phyloP scores from a whole-genome alignment of 2,113 vertebrate species.

The Lycaon pictus region DNA sequence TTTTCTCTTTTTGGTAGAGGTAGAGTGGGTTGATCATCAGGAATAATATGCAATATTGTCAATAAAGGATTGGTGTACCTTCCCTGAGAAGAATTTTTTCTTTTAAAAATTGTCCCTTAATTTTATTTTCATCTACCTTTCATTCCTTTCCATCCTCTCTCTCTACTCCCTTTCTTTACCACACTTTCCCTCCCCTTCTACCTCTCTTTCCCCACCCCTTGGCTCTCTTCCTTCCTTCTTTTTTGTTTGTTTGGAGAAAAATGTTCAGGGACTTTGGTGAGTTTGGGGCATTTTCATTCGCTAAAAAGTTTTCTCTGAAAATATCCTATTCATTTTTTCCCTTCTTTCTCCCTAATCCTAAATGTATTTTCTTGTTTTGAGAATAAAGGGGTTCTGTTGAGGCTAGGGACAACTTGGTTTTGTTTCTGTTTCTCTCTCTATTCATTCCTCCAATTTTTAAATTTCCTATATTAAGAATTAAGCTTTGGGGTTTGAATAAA shows the following conservation, averaged over 20 bases:
- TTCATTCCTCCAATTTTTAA: not conserved
- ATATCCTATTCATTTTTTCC: not conserved
- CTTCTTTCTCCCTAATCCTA: not conserved
- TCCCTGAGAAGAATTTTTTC: not conserved
- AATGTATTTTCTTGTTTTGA: slow-evolving; percentile 29
- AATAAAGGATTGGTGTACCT: not conserved
- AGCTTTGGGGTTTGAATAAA: slow-evolving; percentile 33
- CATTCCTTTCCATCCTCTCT: not conserved
- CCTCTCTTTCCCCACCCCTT: not conserved
- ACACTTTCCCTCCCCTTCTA: no score
- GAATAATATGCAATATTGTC: slow-evolving; percentile 25
- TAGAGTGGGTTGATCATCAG: not conserved
- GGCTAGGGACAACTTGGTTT: not conserved
- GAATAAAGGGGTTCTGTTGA: not conserved
- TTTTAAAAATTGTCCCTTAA: slow-evolving; percentile 1
- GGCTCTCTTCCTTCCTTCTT: not conserved
- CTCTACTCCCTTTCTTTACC: not conserved
- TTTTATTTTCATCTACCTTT: not conserved
- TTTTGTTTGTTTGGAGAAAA: not conserved
- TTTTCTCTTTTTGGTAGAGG: not conserved
- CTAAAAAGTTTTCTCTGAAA: not conserved
- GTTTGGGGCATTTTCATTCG: not conserved
- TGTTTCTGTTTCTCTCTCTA: slow-evolving; percentile 33
- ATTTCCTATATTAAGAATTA: slow-evolving; percentile 41
- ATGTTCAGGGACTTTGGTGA: slow-evolving; percentile 27